Conservation (phyloP, 1,140 invertebrate species). For the Drosophila micromelanica region DNA sequence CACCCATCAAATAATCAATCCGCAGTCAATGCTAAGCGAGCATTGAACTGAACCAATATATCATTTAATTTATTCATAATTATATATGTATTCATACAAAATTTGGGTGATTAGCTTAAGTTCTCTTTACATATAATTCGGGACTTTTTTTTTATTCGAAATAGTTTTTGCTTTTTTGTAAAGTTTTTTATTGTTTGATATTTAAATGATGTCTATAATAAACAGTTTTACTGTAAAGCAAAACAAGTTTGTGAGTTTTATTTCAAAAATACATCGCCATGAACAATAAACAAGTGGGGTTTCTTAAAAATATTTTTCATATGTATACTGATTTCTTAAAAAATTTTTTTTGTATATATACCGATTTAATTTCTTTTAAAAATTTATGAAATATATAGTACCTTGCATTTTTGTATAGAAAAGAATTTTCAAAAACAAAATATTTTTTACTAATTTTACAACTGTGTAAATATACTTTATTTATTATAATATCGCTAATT, state of each 20-base stretch:
- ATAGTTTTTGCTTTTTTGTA: background rate
- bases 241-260: background rate
- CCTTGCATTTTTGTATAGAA: too few relatives aligned
- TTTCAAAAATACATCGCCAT: background rate
- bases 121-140: slow-evolving; percentile 8
- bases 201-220: background rate
- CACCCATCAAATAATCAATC: slow-evolving; percentile 21
- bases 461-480: too few relatives aligned
- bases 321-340: too few relatives aligned
- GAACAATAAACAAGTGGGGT: background rate
- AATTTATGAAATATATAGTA: too few relatives aligned
- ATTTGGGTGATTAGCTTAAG: slow-evolving; percentile 13
- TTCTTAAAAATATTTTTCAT: too few relatives aligned
- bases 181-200: background rate
- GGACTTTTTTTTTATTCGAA: slow-evolving; percentile 13
- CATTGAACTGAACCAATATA: slow-evolving; percentile 27
- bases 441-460: too few relatives aligned
- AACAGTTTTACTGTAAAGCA: background rate
- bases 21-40: slow-evolving; percentile 39
- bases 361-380: too few relatives aligned
- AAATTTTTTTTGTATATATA: too few relatives aligned
- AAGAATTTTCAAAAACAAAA: too few relatives aligned
- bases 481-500: too few relatives aligned
- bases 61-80: slow-evolving; percentile 37
- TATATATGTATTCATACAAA: slow-evolving; percentile 5